These are phyloP conservation scores for Agrilus planipennis DNA, from an alignment of 1,140 invertebrate genomes.

Conservation along the genomic window DNA sequence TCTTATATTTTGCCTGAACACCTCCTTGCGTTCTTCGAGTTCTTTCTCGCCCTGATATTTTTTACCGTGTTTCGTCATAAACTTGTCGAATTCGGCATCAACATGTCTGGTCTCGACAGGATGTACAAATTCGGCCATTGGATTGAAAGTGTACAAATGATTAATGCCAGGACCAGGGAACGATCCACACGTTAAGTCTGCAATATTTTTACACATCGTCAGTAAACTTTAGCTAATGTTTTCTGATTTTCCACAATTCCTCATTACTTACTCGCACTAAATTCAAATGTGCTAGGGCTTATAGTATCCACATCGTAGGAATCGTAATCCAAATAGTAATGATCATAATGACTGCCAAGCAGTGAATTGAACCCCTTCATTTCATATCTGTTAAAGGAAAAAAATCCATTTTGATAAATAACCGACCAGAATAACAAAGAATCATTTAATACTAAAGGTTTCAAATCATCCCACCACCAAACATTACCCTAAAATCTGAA, in stretches of 20 bases:
- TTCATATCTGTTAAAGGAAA: constrained; percentile 59
- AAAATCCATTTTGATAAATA: constrained; percentile 9
- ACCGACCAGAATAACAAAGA: too few species aligned
- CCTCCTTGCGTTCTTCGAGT: constrained; percentile 56
- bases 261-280: constrained; percentile 41
- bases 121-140: constrained; percentile 83
- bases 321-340: constrained; percentile 81
- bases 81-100: constrained; percentile 63
- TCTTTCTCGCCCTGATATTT: constrained; percentile 54
- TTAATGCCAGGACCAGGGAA: constrained; percentile 80
- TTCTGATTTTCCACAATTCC: too few species aligned
- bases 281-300: constrained; percentile 52
- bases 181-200: constrained; percentile 59
- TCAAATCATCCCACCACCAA: too few species aligned
- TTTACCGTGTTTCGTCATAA: constrained; percentile 61
- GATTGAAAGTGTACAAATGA: constrained; percentile 76
- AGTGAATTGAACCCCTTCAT: constrained; percentile 89
- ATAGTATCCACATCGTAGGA: constrained; percentile 58
- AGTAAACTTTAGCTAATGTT: too few species aligned
- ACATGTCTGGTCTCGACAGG: constrained; percentile 58
- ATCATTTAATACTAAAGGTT: too few species aligned
- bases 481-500: too few species aligned
- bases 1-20: constrained; percentile 82
- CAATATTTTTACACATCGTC: constrained; percentile 16
- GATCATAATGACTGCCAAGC: constrained; percentile 90